Evolutionary conservation across 35 echinoderm and acorn worm species (phyloP), one percentile per base, ranked within the genome.

Genomic region (Nesometra sesokonis): DNA sequence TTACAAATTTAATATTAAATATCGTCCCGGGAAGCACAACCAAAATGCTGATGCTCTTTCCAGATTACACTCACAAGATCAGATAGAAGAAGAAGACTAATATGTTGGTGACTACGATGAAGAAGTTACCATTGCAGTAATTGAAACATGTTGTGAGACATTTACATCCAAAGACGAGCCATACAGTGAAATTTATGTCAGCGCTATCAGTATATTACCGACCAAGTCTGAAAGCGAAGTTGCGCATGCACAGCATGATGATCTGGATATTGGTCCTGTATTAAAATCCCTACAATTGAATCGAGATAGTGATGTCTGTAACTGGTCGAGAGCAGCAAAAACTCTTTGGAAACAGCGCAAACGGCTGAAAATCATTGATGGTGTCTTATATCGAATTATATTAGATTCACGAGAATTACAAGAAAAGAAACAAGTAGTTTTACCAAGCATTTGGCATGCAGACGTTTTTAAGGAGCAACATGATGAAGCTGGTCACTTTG

Each of bases 401-500:
- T 27, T 13, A 21, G 32, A 86, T 46, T 34, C 32, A 0, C 33
- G 34, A 21, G 83, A 78, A 17, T 32, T 33, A 8, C 32, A 86
- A 46, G 87, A 83, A 35, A 36, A 36, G 27, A 32, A 17, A 78
- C 93, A 91, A 36, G 17, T 94, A 21, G 82, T 94, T 30, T 15
- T 94, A 46, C 93, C 93, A 8, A 23, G 30, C 29, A 82, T 29
- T 43, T n/a, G 78, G 21, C 47, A 57, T 17, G 31, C 33, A 30
- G 29, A 34, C 7, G 82, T 88, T 9, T 38, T 94, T 11, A 13
- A 40, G 17, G 40, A 47, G 31, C 46, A 85, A 17, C 93, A 94
- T 80, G 85, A 94, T 33, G 17, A 85, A n/a, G 57, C 85, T 19
- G 89, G 89, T 81, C 93, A 94, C 57, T 80, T 86, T 32, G 89